Base-by-base conservation (phyloP, 2,113 vertebrate species). In the Thryonomys swinderianus region DNA sequence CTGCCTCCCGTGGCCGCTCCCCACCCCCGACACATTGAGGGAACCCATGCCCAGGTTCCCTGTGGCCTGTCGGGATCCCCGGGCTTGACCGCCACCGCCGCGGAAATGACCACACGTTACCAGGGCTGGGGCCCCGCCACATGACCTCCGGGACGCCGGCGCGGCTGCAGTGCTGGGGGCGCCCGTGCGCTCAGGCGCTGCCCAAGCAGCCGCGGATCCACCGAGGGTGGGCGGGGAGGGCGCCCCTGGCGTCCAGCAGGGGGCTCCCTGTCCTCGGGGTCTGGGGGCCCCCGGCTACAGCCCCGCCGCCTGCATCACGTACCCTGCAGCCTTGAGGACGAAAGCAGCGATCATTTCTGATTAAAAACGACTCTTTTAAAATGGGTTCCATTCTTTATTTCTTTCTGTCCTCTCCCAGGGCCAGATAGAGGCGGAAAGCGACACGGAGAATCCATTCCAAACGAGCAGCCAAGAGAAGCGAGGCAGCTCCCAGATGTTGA, bases 401-500 rank as follows among this genome's bases (percentile, higher is more conserved):
- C 93, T 90, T 59, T 74, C 74, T 69, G 95, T 81, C 83, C 93
- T 96, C 88, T 97, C 96, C 88, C 86, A 91, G 91, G 91, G 97
- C 96, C 76, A 62, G 94, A 92, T 90, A 92, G 88, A 93, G 83
- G 91, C 92, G 25, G 95, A 95, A 96, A 96, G 84, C 85, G 69
- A 93, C 91, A 74, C 86, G 1, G 89, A 96, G 86, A 95, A 94
- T 96, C 96, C 94, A 97, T 98, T 97, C 95, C 96, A 76, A 96
- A 86, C 40, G 92, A 96, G 94, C 96, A 95, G 84, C 97, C 96
- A 89, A 97, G 97, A 93, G 92, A 95, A 95, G 96, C 86, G 57
- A 27, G 64, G 96, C 94, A 95, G 96, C 96, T 89, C 95, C 97
- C 97, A 97, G 97, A 97, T 97, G 97, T 95, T 96, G 96, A 94